Base-by-base conservation (phyloP, 2,888 invertebrate species). In the Podabrus alpinus region DNA sequence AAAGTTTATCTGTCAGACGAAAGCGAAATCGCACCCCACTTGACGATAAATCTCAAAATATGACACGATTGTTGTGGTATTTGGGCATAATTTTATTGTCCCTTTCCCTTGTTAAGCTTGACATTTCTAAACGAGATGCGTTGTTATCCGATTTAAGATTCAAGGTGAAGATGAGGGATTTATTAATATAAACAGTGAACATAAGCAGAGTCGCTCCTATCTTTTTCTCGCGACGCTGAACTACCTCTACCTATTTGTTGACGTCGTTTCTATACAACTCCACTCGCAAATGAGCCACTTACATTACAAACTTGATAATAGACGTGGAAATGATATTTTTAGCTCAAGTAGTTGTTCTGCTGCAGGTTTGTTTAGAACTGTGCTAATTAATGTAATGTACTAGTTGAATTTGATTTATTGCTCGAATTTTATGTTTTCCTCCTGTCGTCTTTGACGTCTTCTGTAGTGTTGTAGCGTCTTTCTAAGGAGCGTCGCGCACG, bases 401-500 rank as follows among this genome's bases (percentile, higher is more conserved):
- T 69, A 60, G 61, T 71, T 64, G 17, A 45, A 24, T 62, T 72
- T 68, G 72, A 72, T 72, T 71, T 68, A 68, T 29, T 68, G 19
- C n/a, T 61, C 59, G 15, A 60, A 59, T 60, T 66, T 59, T 71
- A 68, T 62, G 69, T 29, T 64, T 75, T 72, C 66, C 45, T 45
- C n/a, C 69, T 66, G 67, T 29, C 76, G 71, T 68, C 25, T 73
- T 73, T 74, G 76, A 76, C 76, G 74, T 74, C 67, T 74, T 77
- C 66, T 66, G 66, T 68, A 60, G 77, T 74, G 64, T 72, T 72
- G 29, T 68, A 61, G 72, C 73, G 76, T 76, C 76, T 71, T 60
- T 72, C 59, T 29, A 16, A 75, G 70, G 66, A 71, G 74, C 74
- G 77, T 74, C 77, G 77, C 77, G 77, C 77, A 74, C 69, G 72